phyloP scores from a whole-genome alignment of 1,140 invertebrate genomes.

The Hypothenemus hampei region DNA sequence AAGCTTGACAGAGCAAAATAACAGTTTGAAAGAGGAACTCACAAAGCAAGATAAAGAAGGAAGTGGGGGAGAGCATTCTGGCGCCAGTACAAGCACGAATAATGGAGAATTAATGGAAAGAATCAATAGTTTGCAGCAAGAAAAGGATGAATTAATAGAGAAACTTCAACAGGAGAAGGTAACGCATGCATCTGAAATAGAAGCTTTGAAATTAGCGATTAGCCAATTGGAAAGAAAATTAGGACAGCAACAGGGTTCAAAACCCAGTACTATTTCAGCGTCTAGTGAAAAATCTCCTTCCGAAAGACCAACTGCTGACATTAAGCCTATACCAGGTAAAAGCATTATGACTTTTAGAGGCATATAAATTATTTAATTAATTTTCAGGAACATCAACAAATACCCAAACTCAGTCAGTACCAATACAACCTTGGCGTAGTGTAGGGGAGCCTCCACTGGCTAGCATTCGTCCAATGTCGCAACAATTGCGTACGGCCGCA shows the following conservation, averaged over 20 bases:
- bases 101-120: slow-evolving; percentile 32
- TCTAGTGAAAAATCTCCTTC: slow-evolving; percentile 62
- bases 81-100: slow-evolving; percentile 9
- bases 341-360: slow-evolving; percentile 4
- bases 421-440: slow-evolving; percentile 56
- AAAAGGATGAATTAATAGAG: slow-evolving; percentile 61
- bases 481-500: slow-evolving; percentile 65
- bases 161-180: slow-evolving; percentile 59
- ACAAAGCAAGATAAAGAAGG: slow-evolving; percentile 53
- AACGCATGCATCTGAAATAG: slow-evolving; percentile 63
- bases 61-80: slow-evolving; percentile 40
- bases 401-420: slow-evolving; percentile 49
- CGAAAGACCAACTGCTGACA: slow-evolving; percentile 85
- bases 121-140: slow-evolving; percentile 50
- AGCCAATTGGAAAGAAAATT: slow-evolving; percentile 74
- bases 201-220: slow-evolving; percentile 66
- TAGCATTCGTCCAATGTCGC: slow-evolving; percentile 87
- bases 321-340: slow-evolving; percentile 85
- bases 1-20: slow-evolving; percentile 62
- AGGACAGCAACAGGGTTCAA: slow-evolving; percentile 62
- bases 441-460: slow-evolving; percentile 75
- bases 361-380: not conserved
- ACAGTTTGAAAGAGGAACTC: slow-evolving; percentile 51
- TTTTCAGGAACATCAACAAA: slow-evolving; percentile 41
- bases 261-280: slow-evolving; percentile 59